Conservation (phyloP, 2,113 vertebrate genomes). For the Phycodurus eques region DNA sequence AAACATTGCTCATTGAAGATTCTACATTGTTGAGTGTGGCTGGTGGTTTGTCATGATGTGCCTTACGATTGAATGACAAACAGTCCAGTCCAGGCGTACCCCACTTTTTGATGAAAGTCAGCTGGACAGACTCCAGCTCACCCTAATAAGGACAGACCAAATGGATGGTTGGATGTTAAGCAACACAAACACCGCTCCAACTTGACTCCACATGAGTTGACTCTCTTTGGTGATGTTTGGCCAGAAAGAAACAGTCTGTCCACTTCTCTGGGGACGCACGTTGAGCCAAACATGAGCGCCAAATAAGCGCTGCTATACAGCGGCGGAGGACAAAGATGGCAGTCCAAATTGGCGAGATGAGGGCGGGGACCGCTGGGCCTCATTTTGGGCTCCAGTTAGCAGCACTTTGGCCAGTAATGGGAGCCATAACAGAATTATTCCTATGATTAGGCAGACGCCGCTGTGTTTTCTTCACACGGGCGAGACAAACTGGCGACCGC, state of each 20-base stretch:
- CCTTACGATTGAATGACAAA: too few relatives aligned
- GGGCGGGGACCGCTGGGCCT: not conserved
- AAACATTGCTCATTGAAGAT: not conserved
- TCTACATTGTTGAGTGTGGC: not conserved
- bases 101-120: not conserved
- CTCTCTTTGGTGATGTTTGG: not conserved
- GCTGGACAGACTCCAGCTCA: not conserved
- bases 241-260: slow-evolving; percentile 9
- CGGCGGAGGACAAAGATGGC: not conserved
- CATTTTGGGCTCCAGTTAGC: slow-evolving; percentile 16
- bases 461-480: slow-evolving; percentile 16
- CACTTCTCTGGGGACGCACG: not conserved
- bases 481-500: slow-evolving; percentile 2
- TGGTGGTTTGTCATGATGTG: too few relatives aligned
- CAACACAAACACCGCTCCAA: not conserved
- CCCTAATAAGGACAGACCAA: not conserved
- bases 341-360: slow-evolving; percentile 4
- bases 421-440: not conserved
- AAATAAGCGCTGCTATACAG: not conserved
- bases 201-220: not conserved
- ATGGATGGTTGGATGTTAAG: not conserved
- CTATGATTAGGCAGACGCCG: slow-evolving; percentile 3
- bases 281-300: not conserved
- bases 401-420: slow-evolving; percentile 8
- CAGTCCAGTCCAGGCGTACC: too few relatives aligned